Conservation (phyloP, 2,888 invertebrate species). For the Epistrophella euchroma region DNA sequence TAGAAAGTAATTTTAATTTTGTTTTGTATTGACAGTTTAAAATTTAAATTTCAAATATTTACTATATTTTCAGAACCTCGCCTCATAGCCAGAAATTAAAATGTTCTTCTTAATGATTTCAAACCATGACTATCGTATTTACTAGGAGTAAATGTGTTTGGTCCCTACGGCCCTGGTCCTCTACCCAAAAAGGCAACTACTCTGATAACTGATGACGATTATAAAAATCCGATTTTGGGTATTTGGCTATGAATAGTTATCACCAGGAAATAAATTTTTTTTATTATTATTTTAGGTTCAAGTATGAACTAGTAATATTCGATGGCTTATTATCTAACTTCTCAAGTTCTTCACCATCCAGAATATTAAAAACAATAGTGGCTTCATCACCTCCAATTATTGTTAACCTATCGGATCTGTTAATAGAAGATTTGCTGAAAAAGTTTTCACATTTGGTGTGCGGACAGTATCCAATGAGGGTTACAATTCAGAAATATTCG, state of each 20-base stretch:
- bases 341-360: slow-evolving; percentile 84
- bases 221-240: slow-evolving; percentile 85
- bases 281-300: slow-evolving; percentile 83
- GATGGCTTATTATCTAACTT: slow-evolving; percentile 84
- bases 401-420: slow-evolving; percentile 80
- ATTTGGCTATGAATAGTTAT: slow-evolving; percentile 10
- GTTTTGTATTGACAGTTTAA: not conserved
- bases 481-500: slow-evolving; percentile 77
- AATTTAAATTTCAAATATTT: not conserved
- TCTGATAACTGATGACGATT: slow-evolving; percentile 87
- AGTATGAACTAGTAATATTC: slow-evolving; percentile 88
- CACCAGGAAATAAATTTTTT: not conserved
- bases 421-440: slow-evolving; percentile 84
- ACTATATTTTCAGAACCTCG: slow-evolving; percentile 82
- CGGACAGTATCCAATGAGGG: slow-evolving; percentile 85
- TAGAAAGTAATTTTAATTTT: slow-evolving; percentile 85
- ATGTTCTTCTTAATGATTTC: slow-evolving; percentile 86
- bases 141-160: slow-evolving; percentile 88
- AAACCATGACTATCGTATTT: slow-evolving; percentile 90
- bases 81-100: slow-evolving; percentile 85
- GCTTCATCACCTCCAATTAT: slow-evolving; percentile 85
- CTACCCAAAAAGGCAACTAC: slow-evolving; percentile 85
- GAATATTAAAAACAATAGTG: slow-evolving; percentile 80
- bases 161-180: slow-evolving; percentile 88
- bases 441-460: slow-evolving; percentile 87